These are phyloP conservation scores for Spatula versicolor DNA, from an alignment of 2,797 vertebrate species.

Conservation along the genomic window DNA sequence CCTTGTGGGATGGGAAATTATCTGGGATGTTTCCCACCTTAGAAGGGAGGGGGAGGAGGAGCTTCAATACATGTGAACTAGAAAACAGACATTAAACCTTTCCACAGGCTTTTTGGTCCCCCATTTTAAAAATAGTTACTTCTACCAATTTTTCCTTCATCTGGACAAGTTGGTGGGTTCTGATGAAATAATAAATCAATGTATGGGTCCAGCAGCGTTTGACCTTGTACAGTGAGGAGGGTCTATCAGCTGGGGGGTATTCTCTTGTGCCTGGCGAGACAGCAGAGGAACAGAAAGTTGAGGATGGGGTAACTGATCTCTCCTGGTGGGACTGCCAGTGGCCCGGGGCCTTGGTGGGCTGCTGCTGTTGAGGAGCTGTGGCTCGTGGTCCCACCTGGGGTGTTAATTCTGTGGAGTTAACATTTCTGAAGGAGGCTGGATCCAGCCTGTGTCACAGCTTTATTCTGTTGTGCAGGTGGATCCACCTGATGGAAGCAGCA, in stretches of 20 bases:
- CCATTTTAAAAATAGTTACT: neutral
- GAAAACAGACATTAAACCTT: neutral
- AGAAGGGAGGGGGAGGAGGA: neutral
- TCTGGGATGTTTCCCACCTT: slow-evolving; percentile 22
- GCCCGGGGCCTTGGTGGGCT: neutral
- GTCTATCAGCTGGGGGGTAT: neutral
- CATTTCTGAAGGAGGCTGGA: neutral
- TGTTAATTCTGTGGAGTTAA: neutral
- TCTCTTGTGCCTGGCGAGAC: neutral
- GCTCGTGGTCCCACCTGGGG: neutral
- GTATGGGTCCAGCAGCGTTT: neutral
- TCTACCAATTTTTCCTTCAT: neutral
- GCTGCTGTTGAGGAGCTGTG: neutral
- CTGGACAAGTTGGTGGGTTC: neutral
- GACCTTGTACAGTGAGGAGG: neutral
- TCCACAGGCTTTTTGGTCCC: neutral
- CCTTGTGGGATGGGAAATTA: slow-evolving; percentile 42
- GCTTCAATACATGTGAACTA: neutral
- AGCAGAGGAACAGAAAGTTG: neutral
- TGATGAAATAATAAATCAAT: neutral
- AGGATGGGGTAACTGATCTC: neutral
- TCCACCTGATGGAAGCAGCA: neutral
- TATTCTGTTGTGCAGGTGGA: neutral
- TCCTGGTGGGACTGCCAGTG: neutral
- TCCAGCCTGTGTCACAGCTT: neutral